Base-by-base conservation (phyloP, 2,888 invertebrate genomes). In the Linhomoeus sp. region DNA sequence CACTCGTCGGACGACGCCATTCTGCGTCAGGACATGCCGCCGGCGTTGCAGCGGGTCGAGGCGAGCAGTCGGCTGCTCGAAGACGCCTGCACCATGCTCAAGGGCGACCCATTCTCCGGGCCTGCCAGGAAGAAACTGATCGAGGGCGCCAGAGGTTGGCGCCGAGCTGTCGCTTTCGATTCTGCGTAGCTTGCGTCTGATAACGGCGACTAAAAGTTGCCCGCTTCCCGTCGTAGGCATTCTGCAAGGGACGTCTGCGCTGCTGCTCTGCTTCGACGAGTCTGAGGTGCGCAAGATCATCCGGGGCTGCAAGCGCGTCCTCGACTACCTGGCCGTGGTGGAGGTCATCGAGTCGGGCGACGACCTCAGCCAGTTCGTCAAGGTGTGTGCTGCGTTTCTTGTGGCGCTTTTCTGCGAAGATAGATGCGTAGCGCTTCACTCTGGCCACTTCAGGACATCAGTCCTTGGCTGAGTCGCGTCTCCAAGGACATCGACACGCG, bases 341-440 rank as follows among this genome's bases (percentile, higher is more conserved):
- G 97, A 97, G 70, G 94, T 97, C 0, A 92, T 97, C 48, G 94
- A 94, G 67, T 82, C 82, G 1, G 84, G 97, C 81, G 94, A 92
- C 63, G 90, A 97, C 67, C 70, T 97, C 55, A 90, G 92, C 44
- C 88, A 92, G 66, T 97, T 94, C 71, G 77, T 97, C 40, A 79
- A 88, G 63, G 92, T 71, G 50, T 54, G 52, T 50, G 29, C 7
- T 12, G 7, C 41, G 15, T 17, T 45, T 33, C 7, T 45, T 25
- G 17, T 46, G 23, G n/a, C 22, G 23, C 37, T 25, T n/a, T 29
- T 19, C 14, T 7, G 9, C 33, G 12, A 15, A 33, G 12, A 9
- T 15, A 33, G 15, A 12, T 12, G 15, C 15, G 12, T 12, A 33
- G 15, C 9, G 33, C 15, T 33, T 12, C n/a, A n/a, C n/a, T n/a